Percentiles rank a stretch among this genome's conserved stretches.
Evolutionary conservation across 2,113 vertebrate species (phyloP).

Genomic region (Acinonyx jubatus): DNA sequence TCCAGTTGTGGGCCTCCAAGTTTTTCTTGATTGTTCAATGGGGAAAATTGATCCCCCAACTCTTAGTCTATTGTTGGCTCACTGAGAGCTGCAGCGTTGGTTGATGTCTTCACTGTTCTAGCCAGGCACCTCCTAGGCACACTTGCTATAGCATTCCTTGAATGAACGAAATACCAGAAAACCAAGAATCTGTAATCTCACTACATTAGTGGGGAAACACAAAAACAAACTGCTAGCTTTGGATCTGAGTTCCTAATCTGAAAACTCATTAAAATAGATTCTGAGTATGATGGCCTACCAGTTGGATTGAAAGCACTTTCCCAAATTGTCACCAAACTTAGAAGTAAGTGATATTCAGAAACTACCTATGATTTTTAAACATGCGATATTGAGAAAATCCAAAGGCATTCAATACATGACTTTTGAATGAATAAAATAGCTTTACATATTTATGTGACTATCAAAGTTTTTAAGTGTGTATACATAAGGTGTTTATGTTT

Average conservation of each 20-base stretch:
- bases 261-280: constrained; percentile 23
- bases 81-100: background rate
- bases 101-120: background rate
- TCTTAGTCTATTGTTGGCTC: background rate
- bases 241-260: background rate
- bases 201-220: background rate
- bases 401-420: background rate
- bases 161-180: constrained; percentile 19
- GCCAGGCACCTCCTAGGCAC: background rate
- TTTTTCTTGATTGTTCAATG: constrained; percentile 50
- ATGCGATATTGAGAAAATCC: background rate
- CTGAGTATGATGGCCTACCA: background rate
- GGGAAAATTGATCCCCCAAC: constrained; percentile 32
- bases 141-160: background rate
- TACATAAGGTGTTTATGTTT: background rate
- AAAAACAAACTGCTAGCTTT: background rate
- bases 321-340: constrained; percentile 23
- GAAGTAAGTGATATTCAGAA: background rate
- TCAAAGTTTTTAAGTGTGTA: background rate
- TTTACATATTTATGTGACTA: background rate
- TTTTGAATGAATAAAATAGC: constrained; percentile 25
- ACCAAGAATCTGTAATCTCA: background rate
- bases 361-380: constrained; percentile 12
- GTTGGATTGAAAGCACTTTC: background rate
- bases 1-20: background rate